Evolutionary conservation across 2,113 vertebrate species (phyloP), one percentile per base, ranked within the genome.

Genomic region (Laticauda colubrina): DNA sequence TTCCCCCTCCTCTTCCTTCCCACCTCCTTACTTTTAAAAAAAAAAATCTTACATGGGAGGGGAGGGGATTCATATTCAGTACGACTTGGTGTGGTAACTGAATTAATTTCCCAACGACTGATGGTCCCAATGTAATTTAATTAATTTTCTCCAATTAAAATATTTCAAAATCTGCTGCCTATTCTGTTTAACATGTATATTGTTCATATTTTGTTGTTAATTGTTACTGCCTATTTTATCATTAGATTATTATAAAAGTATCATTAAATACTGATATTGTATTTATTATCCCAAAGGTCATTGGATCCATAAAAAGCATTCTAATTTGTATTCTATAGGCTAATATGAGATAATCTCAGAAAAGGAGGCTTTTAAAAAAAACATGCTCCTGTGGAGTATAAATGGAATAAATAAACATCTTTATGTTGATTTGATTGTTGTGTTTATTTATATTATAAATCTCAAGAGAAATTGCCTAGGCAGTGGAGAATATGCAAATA

Each of bases 401-500:
- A 21, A 81, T 81, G 34, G 75, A 81, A 21, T 43, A 81, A 81
- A 81, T 81, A 81, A 81, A 81, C 3, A 21, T 81, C 6, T 81
- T 43, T 43, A 43, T 20, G 34, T 81, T 81, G 75, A 81, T 81
- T 54, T 90, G 12, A 6, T 59, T 45, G 56, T 57, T 29, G 23
- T 55, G 23, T 21, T 93, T 64, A n/a, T 90, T 92, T 85, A 85
- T 88, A 85, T n/a, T 85, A 57, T 29, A 89, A 86, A 53, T 54
- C 54, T 89, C 6, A n/a, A 20, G 88, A 88, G 1, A 48, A 86
- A 34, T 43, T n/a, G 23, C 75, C 75, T 75, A 61, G 88, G 48
- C 0, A 12, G 51, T 55, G 85, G 87, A 34, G 2, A 48, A 81
- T 57, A 8, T 54, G 88, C 57, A 81, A 51, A 81, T 87, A 15